These are phyloP conservation scores for Otus sunia DNA, from an alignment of 2,113 vertebrate species.

Conservation along the genomic window DNA sequence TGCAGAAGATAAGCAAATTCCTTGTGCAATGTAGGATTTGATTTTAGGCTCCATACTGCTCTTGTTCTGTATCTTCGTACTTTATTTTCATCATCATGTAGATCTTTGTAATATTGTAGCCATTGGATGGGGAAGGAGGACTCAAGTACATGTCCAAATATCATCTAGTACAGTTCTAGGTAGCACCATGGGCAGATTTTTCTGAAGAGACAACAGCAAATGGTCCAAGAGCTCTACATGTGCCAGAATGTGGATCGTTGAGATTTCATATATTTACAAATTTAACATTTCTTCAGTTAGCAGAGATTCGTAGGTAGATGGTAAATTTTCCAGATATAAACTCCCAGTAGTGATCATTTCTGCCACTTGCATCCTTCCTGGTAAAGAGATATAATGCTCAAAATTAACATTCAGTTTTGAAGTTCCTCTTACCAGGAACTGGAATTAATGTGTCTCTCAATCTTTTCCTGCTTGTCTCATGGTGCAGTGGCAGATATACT, in stretches of 20 bases:
- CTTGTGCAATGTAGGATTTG: background rate
- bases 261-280: background rate
- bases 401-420: background rate
- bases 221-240: background rate
- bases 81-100: background rate
- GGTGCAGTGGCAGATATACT: background rate
- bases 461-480: background rate
- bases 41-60: background rate
- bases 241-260: background rate
- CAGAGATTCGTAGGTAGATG: background rate
- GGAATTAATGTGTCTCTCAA: background rate
- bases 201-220: background rate
- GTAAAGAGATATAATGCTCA: background rate
- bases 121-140: background rate
- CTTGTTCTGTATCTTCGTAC: background rate
- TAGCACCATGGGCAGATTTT: background rate
- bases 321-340: background rate
- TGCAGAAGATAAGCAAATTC: background rate
- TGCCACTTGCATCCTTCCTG: background rate
- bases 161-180: background rate
- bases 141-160: background rate
- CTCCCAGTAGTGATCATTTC: background rate
- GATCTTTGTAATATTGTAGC: background rate
- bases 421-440: background rate
- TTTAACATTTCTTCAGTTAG: background rate